phyloP scores from a whole-genome alignment of 2,797 vertebrate genomes.

The Xerus rutilus region DNA sequence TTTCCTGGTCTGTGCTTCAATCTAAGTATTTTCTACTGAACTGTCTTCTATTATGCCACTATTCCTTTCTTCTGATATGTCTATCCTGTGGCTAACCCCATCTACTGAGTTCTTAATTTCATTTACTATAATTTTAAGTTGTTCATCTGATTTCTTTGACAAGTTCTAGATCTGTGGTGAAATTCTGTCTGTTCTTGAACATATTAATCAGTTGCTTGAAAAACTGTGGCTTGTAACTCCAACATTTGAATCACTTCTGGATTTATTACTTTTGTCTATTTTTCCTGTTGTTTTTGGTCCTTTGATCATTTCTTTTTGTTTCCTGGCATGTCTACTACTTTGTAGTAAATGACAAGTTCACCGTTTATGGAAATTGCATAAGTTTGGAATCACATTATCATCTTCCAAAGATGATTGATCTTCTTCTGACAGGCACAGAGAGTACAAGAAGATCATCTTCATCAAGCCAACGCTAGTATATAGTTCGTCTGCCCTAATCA shows the following conservation, averaged over 20 bases:
- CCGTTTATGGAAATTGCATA: not conserved
- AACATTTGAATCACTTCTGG: not conserved
- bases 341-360: not conserved
- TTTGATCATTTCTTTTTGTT: not conserved
- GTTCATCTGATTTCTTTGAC: not conserved
- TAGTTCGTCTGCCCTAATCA: not conserved
- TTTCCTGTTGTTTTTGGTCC: not conserved
- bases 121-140: not conserved
- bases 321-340: not conserved
- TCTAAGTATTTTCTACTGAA: not conserved
- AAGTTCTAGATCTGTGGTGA: not conserved
- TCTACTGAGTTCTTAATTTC: not conserved
- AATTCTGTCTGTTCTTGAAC: constrained; percentile 42
- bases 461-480: not conserved
- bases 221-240: not conserved
- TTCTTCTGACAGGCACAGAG: not conserved
- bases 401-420: constrained; percentile 5
- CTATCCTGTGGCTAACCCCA: not conserved
- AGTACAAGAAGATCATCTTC: not conserved
- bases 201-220: not conserved
- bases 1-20: not conserved
- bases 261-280: not conserved
- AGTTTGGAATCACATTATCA: not conserved
- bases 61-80: not conserved
- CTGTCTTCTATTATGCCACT: not conserved